A percentile compares a stretch with the other conserved stretches of the same genome.
Evolutionary conservation across 1,140 invertebrate species (phyloP).

Genomic region (Penaeus chinensis): DNA sequence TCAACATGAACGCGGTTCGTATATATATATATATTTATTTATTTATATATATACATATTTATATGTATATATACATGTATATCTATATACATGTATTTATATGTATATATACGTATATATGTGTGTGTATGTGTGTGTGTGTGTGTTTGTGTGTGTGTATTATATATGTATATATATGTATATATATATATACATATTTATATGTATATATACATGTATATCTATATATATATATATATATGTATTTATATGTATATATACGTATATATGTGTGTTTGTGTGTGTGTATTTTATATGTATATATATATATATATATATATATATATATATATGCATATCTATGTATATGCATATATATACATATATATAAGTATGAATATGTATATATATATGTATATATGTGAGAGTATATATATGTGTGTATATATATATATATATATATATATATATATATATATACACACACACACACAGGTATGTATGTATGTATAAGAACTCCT

Average conservation of each 20-base stretch:
- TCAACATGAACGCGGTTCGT: too few species aligned
- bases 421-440: conserved; percentile 47
- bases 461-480: not conserved
- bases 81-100: too few species aligned
- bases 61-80: too few species aligned
- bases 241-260: not conserved
- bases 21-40: not conserved
- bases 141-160: not conserved
- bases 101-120: too few species aligned
- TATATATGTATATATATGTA: not conserved
- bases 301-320: not conserved
- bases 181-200: not conserved
- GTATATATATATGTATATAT: too few species aligned
- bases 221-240: conserved; percentile 31
- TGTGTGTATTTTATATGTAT: not conserved
- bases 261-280: not conserved
- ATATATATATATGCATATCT: not conserved
- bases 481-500: not conserved
- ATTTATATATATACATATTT: too few species aligned
- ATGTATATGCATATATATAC: not conserved
- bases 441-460: not conserved
- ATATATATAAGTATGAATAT: not conserved
- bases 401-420: not conserved
- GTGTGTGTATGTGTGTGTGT: too few species aligned
- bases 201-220: too few species aligned